Evolutionary conservation across 2,113 vertebrate genomes (phyloP), one percentile per base, ranked within the genome.

Genomic region (Mohoua ochrocephala): DNA sequence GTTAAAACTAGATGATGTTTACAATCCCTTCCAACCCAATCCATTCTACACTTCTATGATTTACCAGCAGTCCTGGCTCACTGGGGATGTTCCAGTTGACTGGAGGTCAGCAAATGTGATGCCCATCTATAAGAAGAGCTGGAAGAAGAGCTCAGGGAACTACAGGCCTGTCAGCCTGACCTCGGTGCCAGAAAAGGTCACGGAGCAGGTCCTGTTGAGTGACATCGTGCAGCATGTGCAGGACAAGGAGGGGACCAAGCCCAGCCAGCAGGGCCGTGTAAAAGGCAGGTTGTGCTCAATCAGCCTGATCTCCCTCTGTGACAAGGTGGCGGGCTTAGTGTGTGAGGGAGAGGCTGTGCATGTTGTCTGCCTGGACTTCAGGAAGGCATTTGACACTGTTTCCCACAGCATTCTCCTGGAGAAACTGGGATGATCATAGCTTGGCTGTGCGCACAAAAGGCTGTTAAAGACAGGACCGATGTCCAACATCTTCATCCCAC

Each of bases 141-240:
- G 44, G 37, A 80, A 80, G 31, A 57, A 65, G 18, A 4, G 37
- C 42, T 17, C 10, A 28, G 67, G 20, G 15, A 73, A 5, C 37
- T 19, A 19, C 42, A 42, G 26, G 15, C 31, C 35, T 65, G 35
- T 13, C 67, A 50, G 31, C 44, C 15, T 22, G 27, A 2, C 50
- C 33, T 65, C 3, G 3, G 31, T 65, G 52, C 22, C 30, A 13
- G 39, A 9, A 13, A 26, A 79, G 24, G n/a, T 49, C 27, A 37
- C 0, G 22, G 76, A 80, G 27, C 50, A 42, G 57, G 21, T 49
- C 15, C 10, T 35, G 61, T 9, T 28, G 35, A 30, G 76, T 44
- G 59, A 31, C 44, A 80, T 30, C 67, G 7, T 0, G 2, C 24
- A 71, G 75, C 35, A 22, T 0, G 1, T 11, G 11, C 42, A 57